phyloP scores from a whole-genome alignment of 2,888 invertebrate genomes.

The Hedychridium roseum region DNA sequence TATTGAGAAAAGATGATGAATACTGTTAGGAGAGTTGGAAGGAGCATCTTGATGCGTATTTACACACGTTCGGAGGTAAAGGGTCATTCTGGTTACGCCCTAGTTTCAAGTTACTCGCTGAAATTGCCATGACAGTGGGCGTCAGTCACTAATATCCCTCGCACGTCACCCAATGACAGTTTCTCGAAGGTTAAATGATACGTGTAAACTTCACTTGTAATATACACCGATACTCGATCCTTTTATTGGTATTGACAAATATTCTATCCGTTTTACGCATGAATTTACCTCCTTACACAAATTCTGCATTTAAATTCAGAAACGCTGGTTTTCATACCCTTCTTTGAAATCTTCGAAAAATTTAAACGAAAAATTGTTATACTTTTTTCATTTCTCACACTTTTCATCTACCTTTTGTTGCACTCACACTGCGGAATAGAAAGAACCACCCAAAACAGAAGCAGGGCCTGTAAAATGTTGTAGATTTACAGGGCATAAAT shows the following conservation, averaged over 20 bases:
- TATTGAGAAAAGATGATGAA: neutral
- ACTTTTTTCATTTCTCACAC: too few species aligned
- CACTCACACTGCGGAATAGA: too few species aligned
- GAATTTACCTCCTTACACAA: neutral
- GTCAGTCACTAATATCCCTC: constrained; percentile 46
- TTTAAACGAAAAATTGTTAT: too few species aligned
- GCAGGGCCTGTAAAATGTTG: neutral
- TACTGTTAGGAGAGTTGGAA: constrained; percentile 1
- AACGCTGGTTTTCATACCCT: neutral
- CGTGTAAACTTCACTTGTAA: too few species aligned
- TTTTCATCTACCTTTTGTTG: too few species aligned
- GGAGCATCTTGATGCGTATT: constrained; percentile 12
- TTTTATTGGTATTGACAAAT: constrained; percentile 6
- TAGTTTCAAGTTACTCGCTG: constrained; percentile 29
- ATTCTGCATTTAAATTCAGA: neutral
- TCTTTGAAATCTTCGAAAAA: too few species aligned
- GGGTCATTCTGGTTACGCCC: constrained; percentile 31
- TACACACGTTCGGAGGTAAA: too few species aligned
- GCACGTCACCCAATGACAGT: constrained; percentile 40
- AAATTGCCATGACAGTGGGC: constrained; percentile 39
- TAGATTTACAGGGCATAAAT: neutral
- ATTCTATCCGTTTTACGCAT: neutral
- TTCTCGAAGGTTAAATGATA: constrained; percentile 16
- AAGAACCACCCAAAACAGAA: neutral
- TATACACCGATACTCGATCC: neutral